Conservation (phyloP, 1,140 invertebrate genomes). For the Cyrtorhinus lividipennis region DNA sequence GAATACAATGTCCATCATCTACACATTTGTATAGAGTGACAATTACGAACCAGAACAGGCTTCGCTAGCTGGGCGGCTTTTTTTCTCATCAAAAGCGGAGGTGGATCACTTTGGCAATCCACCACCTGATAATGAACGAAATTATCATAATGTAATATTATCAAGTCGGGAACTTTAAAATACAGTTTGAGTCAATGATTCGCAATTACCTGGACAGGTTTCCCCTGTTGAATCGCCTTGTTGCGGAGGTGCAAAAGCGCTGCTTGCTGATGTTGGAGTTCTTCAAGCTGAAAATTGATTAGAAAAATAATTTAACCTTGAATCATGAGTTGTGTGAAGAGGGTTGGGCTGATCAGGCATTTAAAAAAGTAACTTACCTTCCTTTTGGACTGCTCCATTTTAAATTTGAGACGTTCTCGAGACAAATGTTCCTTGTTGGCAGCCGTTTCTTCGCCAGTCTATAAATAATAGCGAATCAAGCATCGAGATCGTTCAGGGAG, state of each 20-base stretch:
- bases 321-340: too few relatives aligned
- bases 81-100: slow-evolving; percentile 4
- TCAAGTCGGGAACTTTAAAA: too few relatives aligned
- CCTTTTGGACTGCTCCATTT: slow-evolving; percentile 20
- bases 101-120: slow-evolving; percentile 15
- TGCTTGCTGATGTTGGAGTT: slow-evolving; percentile 19
- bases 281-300: slow-evolving; percentile 18
- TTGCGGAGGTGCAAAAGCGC: slow-evolving; percentile 16
- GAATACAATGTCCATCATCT: too few relatives aligned
- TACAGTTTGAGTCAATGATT: too few relatives aligned
- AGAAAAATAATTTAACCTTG: background rate
- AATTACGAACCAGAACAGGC: slow-evolving; percentile 20
- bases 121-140: slow-evolving; percentile 12
- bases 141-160: too few relatives aligned
- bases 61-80: slow-evolving; percentile 21
- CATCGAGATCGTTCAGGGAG: too few relatives aligned
- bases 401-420: slow-evolving; percentile 29
- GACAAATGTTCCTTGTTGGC: slow-evolving; percentile 21
- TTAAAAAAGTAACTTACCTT: slow-evolving; percentile 12
- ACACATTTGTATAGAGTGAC: too few relatives aligned
- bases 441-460: slow-evolving; percentile 13
- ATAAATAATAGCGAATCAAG: too few relatives aligned
- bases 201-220: slow-evolving; percentile 20
- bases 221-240: slow-evolving; percentile 21
- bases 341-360: too few relatives aligned